These are phyloP conservation scores for Leptinotarsa lineolata DNA, from an alignment of 1,140 invertebrate species.

Conservation along the genomic window DNA sequence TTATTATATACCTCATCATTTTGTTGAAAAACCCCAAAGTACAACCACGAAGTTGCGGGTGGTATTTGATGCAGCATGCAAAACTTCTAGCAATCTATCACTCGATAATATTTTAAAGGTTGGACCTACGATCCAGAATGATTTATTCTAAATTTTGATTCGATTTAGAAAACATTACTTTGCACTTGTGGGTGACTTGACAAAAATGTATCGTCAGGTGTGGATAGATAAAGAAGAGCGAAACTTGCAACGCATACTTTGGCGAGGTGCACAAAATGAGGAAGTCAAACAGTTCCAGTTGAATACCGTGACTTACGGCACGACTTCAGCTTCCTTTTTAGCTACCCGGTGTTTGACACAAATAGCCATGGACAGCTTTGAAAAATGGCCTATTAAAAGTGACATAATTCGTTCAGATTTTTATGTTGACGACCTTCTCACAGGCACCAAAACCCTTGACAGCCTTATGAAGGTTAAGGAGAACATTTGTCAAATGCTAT, in stretches of 20 bases:
- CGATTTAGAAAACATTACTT: conserved; percentile 53
- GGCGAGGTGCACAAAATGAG: conserved; percentile 44
- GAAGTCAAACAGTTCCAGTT: conserved; percentile 38
- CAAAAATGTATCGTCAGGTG: conserved; percentile 55
- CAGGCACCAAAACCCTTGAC: conserved; percentile 48
- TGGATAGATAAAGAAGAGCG: conserved; percentile 44
- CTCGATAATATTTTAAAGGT: conserved; percentile 45
- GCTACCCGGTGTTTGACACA: conserved; percentile 42
- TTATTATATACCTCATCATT: conserved; percentile 52
- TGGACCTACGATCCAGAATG: conserved; percentile 49
- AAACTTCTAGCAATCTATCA: conserved; percentile 37
- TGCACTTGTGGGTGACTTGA: conserved; percentile 55
- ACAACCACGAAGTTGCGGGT: conserved; percentile 47
- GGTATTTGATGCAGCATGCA: conserved; percentile 50
- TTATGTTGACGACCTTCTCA: conserved; percentile 58
- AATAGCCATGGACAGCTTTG: conserved; percentile 33
- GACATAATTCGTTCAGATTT: conserved; percentile 50
- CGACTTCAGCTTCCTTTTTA: conserved; percentile 44
- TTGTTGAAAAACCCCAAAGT: conserved; percentile 38
- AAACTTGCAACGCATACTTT: conserved; percentile 53
- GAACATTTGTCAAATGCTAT: neutral
- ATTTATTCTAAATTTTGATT: conserved; percentile 54
- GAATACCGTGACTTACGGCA: conserved; percentile 45
- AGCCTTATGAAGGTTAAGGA: neutral
- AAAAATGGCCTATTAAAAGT: conserved; percentile 34